Evolutionary conservation across 2,797 vertebrate genomes (phyloP).

Genomic region (Florisuga fusca): DNA sequence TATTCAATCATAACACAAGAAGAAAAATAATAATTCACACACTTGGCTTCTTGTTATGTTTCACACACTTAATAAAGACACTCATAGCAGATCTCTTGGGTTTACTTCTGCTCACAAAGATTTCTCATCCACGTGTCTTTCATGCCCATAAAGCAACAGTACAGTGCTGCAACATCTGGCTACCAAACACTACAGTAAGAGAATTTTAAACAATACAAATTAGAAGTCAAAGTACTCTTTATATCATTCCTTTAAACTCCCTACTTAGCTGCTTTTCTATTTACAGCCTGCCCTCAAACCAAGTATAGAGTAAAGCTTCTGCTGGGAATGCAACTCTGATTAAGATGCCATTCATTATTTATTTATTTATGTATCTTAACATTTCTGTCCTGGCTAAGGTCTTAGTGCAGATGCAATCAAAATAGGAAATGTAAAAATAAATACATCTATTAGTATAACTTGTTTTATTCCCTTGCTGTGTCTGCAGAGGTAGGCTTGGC

Average conservation of each 20-base stretch:
- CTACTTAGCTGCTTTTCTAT: not conserved
- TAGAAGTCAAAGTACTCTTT: not conserved
- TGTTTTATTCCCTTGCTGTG: not conserved
- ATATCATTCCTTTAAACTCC: not conserved
- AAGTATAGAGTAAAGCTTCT: not conserved
- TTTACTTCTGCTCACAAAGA: not conserved
- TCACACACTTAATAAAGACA: not conserved
- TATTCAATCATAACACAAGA: not conserved
- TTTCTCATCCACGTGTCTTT: not conserved
- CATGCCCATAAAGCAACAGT: not conserved
- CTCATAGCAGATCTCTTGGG: not conserved
- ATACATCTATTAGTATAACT: not conserved
- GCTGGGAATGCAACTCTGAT: not conserved
- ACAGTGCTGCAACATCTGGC: not conserved
- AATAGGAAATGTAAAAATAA: conserved; percentile 20
- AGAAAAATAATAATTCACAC: not conserved
- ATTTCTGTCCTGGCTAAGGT: not conserved
- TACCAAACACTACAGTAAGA: not conserved
- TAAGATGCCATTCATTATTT: not conserved
- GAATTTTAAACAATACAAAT: not conserved
- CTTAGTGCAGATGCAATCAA: not conserved
- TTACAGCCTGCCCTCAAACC: not conserved
- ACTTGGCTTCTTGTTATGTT: not conserved
- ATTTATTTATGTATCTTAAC: not conserved
- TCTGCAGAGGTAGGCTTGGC: not conserved